Percentiles rank a stretch among this genome's conserved stretches.
phyloP scores from a whole-genome alignment of 2,888 invertebrate species.

The Agapetus fuscipes region DNA sequence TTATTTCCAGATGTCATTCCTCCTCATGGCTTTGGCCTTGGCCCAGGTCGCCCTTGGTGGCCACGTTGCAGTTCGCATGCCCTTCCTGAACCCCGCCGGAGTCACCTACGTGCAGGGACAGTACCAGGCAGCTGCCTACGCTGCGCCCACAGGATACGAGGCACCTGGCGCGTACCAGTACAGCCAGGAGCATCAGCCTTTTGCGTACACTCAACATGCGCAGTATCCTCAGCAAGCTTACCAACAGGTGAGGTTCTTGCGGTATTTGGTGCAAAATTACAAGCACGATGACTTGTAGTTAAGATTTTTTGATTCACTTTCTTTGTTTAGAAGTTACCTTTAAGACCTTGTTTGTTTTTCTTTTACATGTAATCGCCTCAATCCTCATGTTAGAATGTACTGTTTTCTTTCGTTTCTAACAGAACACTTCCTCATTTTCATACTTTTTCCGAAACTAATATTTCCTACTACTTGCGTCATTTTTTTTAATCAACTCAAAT shows the following conservation, averaged over 20 bases:
- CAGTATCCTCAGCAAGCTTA: conserved; percentile 2
- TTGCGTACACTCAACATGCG: not conserved
- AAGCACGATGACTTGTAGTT: too few relatives aligned
- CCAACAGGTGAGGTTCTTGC: conserved; percentile 1
- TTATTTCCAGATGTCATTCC: conserved; percentile 27
- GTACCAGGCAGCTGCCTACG: conserved; percentile 25
- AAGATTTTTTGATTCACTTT: too few relatives aligned
- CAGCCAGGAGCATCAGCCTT: not conserved
- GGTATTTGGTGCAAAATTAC: too few relatives aligned
- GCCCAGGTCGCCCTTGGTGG: conserved; percentile 15
- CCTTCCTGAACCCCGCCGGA: conserved; percentile 43
- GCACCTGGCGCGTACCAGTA: not conserved
- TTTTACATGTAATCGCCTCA: too few relatives aligned
- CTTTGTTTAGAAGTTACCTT: too few relatives aligned
- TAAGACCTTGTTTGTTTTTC: too few relatives aligned
- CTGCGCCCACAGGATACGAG: conserved; percentile 17
- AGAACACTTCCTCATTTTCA: too few relatives aligned
- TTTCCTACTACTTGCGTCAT: too few relatives aligned
- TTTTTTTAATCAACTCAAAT: too few relatives aligned
- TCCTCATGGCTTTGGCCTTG: conserved; percentile 23
- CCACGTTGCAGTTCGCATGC: conserved; percentile 28
- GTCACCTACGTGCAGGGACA: conserved; percentile 36
- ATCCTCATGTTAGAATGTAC: too few relatives aligned
- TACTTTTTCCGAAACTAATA: too few relatives aligned
- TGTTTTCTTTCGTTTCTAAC: too few relatives aligned